Evolutionary conservation across 2,888 invertebrate species (phyloP), one percentile per base, ranked within the genome.

Genomic region (Calameuta filiformis): DNA sequence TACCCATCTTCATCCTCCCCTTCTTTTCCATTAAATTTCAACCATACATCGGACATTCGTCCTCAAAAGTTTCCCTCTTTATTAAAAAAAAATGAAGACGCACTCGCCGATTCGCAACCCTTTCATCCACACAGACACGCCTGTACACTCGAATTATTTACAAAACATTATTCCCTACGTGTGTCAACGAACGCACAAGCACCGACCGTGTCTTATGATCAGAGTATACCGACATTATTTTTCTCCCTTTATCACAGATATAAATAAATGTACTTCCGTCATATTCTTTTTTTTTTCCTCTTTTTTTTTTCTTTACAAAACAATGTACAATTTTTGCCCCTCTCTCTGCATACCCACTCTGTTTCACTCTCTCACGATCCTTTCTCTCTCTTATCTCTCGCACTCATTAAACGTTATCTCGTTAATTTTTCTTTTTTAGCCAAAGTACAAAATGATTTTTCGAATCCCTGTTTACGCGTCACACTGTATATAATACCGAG

Each of bases 191-290:
- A 87, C 84, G 84, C 87, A 84, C 86, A 40, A 86, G 87, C 88
- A 87, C 85, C 85, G 85, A 73, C n/a, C 76, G 76, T 40, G 40
- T 69, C 33, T 12, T 34, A 35, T 76, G 40, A 37, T 69, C 76
- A 73, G 76, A 87, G 80, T 85, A 84, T 81, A 85, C 76, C 79
- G 69, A 77, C 76, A 77, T 77, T 78, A 73, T 74, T 81, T 40
- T 30, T 81, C 76, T 81, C 78, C 81, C 85, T 87, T 91, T 79
- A 91, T 91, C 91, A 91, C 91, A 91, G 91, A 90, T 90, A 91
- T 89, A 91, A 91, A 91, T 90, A 89, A 91, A 91, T 89, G 76
- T 76, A 79, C 37, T 37, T 71, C 71, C 71, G 3, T 34, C 31
- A 31, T n/a, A 69, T n/a, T 73, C 71, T 69, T 40, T 75, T 75